Conservation (phyloP, 2,797 vertebrate species). For the Anomalospiza imberbis region DNA sequence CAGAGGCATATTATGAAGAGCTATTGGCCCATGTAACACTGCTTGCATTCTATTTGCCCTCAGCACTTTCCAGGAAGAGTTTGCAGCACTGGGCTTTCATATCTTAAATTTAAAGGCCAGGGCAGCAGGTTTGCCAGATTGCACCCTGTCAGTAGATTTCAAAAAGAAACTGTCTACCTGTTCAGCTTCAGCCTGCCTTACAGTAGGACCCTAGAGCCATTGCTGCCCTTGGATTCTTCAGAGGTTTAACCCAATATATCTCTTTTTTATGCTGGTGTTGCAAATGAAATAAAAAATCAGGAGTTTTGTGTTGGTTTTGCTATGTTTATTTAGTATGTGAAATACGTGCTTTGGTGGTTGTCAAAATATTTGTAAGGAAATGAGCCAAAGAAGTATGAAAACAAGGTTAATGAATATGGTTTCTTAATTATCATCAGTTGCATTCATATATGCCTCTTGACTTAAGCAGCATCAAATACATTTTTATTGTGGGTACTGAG, state of each 20-base stretch:
- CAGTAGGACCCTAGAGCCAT: neutral
- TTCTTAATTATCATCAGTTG: neutral
- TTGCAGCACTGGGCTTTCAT: neutral
- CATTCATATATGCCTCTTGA: neutral
- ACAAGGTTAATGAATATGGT: neutral
- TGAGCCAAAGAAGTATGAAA: neutral
- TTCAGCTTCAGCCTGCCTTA: neutral
- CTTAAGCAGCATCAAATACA: neutral
- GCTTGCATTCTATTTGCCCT: slow-evolving; percentile 13
- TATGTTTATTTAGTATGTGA: neutral
- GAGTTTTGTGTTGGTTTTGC: neutral
- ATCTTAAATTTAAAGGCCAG: neutral
- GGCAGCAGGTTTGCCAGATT: neutral
- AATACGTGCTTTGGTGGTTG: slow-evolving; percentile 4
- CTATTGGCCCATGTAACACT: neutral
- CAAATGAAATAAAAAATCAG: neutral
- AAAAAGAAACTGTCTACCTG: neutral
- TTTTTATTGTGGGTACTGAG: neutral
- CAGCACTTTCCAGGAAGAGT: neutral
- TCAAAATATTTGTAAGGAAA: neutral
- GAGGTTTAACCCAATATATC: neutral
- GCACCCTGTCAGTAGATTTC: neutral
- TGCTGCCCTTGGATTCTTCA: slow-evolving; percentile 16
- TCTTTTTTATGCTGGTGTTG: slow-evolving; percentile 11
- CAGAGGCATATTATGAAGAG: neutral